phyloP scores from a whole-genome alignment of 2,888 invertebrate genomes.

The Chrysolina haemoptera region DNA sequence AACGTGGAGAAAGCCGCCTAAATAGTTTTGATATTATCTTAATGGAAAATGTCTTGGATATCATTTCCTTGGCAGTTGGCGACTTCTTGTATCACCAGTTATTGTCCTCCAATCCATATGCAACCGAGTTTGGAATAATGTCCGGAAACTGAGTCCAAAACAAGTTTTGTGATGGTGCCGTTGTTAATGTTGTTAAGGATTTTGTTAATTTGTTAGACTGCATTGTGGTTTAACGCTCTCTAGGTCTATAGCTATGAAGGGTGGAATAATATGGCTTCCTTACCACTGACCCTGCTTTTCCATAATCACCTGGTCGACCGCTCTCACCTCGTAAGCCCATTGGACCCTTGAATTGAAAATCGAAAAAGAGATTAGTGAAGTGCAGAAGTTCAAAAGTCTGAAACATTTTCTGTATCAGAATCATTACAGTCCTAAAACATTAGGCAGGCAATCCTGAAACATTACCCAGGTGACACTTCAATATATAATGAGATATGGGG shows the following conservation, averaged over 20 bases:
- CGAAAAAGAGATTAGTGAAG: constrained; percentile 19
- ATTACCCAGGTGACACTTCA: too few species aligned
- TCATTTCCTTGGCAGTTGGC: constrained; percentile 50
- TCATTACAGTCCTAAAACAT: too few species aligned
- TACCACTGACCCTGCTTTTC: constrained; percentile 85
- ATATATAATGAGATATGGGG: too few species aligned
- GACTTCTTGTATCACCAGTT: constrained; percentile 60
- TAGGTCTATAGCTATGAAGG: constrained; percentile 59
- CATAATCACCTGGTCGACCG: constrained; percentile 81
- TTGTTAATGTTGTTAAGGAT: constrained; percentile 49
- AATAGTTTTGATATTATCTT: constrained; percentile 4
- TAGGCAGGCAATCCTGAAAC: too few species aligned
- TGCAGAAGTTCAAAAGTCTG: background rate
- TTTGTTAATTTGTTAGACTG: constrained; percentile 55
- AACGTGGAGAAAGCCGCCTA: background rate
- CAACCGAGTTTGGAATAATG: constrained; percentile 46
- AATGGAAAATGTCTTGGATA: constrained; percentile 24
- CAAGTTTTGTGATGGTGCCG: constrained; percentile 48
- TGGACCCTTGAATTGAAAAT: constrained; percentile 76
- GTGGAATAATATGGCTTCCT: constrained; percentile 71
- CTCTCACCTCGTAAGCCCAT: constrained; percentile 85
- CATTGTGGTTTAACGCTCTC: constrained; percentile 60
- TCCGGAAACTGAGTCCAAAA: constrained; percentile 36
- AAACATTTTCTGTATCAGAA: too few species aligned
- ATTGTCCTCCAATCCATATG: constrained; percentile 59